phyloP scores from a whole-genome alignment of 2,113 vertebrate genomes.

The Bostrychus sinensis region DNA sequence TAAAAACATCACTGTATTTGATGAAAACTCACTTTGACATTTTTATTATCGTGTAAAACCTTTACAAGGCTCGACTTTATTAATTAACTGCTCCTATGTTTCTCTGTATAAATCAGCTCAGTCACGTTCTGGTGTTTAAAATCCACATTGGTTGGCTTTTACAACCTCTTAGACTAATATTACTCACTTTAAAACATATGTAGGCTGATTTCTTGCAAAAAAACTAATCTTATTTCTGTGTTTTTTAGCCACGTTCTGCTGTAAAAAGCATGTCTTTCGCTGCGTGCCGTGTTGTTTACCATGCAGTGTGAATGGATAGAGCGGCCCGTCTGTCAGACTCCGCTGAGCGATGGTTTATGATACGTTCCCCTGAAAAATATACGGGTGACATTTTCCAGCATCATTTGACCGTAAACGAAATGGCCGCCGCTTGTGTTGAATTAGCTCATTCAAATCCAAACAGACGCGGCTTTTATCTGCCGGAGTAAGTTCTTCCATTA shows the following conservation, averaged over 20 bases:
- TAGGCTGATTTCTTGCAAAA: no score
- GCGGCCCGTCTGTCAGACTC: constrained; percentile 46
- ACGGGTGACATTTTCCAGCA: constrained; percentile 70
- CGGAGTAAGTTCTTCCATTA: constrained; percentile 76
- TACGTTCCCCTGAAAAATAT: constrained; percentile 67
- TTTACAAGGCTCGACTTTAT: constrained; percentile 4
- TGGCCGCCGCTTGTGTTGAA: constrained; percentile 71
- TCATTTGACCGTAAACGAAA: constrained; percentile 69
- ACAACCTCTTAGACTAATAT: background rate
- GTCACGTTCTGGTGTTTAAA: background rate
- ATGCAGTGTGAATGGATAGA: constrained; percentile 38
- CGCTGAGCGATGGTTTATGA: constrained; percentile 61
- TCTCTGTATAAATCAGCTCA: background rate
- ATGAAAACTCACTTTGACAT: background rate
- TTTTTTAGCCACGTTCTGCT: background rate
- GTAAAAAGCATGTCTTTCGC: no score
- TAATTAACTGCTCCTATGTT: background rate
- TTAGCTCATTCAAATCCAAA: constrained; percentile 77
- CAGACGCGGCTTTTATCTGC: constrained; percentile 78
- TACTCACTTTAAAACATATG: background rate
- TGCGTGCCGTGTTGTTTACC: background rate
- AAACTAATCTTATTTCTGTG: background rate
- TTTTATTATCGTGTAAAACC: background rate
- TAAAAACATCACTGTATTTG: background rate
- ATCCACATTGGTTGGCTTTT: background rate